Conservation (phyloP, 2,113 vertebrate species). For the Aptenodytes forsteri region DNA sequence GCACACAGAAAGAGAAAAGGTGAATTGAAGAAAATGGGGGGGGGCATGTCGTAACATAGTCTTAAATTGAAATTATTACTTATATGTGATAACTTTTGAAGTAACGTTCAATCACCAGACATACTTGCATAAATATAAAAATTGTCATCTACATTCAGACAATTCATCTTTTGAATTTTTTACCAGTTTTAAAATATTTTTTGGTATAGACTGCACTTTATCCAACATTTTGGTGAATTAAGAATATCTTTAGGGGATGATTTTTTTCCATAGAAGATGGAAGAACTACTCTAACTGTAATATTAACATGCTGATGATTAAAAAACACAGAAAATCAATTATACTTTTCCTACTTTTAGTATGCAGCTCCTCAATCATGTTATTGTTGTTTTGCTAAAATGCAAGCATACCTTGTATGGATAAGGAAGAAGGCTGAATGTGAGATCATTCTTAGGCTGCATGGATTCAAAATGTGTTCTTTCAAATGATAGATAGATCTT, state of each 20-base stretch:
- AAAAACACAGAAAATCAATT: neutral
- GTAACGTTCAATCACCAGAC: neutral
- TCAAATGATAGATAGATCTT: neutral
- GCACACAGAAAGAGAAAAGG: neutral
- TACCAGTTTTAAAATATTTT: neutral
- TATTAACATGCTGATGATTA: neutral
- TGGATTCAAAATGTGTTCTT: neutral
- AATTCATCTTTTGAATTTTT: neutral
- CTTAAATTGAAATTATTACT: neutral
- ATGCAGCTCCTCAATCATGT: neutral
- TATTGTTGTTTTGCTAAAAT: neutral
- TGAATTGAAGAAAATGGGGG: neutral
- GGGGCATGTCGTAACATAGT: neutral
- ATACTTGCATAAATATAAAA: neutral
- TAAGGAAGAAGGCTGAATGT: neutral
- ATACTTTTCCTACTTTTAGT: neutral
- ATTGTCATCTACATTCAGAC: neutral
- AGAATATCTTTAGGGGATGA: neutral
- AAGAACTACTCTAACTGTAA: neutral
- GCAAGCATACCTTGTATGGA: neutral
- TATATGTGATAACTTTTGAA: neutral
- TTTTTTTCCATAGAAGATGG: neutral
- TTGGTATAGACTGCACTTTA: neutral
- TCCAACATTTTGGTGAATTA: neutral
- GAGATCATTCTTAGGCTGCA: neutral